Base-by-base conservation (phyloP, 2,888 invertebrate genomes). In the Polyploca ridens region DNA sequence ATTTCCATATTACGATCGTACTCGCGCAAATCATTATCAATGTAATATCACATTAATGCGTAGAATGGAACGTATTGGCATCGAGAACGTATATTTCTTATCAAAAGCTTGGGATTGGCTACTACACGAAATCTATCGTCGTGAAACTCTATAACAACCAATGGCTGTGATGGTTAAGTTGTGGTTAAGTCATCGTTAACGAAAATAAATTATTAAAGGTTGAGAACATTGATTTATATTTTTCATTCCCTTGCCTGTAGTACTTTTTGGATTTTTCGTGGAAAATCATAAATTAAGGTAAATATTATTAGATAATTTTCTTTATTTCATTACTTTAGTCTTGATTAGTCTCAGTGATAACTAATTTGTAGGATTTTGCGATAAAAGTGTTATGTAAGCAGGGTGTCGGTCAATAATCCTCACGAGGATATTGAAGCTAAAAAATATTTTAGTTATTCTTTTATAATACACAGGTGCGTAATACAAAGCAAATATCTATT, bases 331-430 rank as follows among this genome's bases (percentile, higher is more conserved):
- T 54, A 19, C 19, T 54, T 10, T 19, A 54, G 19, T 19, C n/a
- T n/a, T 10, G 19, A 19, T 10, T 3, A 49, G 16, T 16, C n/a
- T n/a, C n/a, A 16, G 16, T 49, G 7, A 10, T 54, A 19, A 10
- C 8, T n/a, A 54, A 58, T 44, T 44, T 19, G 35, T 60, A 59
- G 35, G 49, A 61, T 57, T 63, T n/a, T 10, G 62, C 60, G 65
- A 58, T 27, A 33, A 66, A 71, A 72, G 66, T 79, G 77, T 83
- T 83, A 83, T 83, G 81, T 83, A 84, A 84, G 81, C 75, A 72
- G 66, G 73, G 67, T 73, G 75, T 70, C 73, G 73, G 74, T 69
- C 73, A 73, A 69, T 66, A 66, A 68, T 65, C 62, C 66, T 69
- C 65, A 33, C 62, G 66, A 70, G 60, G 54, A 49, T 63, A 13